Percentiles rank a stretch among this genome's conserved stretches.
Evolutionary conservation across 2,797 vertebrate genomes (phyloP).

Genomic region (Phyllotis vaccarum): DNA sequence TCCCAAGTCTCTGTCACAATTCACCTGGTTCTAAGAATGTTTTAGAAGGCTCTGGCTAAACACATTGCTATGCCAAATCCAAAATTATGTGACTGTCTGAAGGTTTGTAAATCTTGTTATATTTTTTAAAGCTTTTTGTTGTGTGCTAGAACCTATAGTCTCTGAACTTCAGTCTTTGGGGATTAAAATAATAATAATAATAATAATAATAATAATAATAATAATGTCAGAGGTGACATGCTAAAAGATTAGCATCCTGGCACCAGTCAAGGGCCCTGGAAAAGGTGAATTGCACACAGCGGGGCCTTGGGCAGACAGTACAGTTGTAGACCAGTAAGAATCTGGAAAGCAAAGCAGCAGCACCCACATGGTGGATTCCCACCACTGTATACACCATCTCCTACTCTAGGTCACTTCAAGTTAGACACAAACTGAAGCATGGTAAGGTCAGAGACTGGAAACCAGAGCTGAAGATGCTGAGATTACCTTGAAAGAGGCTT

Average conservation of each 20-base stretch:
- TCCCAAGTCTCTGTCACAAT: neutral
- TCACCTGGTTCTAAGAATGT: neutral
- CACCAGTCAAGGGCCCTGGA: neutral
- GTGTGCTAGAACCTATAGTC: neutral
- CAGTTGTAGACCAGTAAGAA: neutral
- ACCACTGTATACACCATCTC: neutral
- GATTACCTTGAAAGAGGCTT: neutral
- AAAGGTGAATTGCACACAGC: neutral
- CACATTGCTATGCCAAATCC: neutral
- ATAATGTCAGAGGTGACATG: neutral
- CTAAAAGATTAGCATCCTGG: slow-evolving; percentile 11
- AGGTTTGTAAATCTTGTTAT: neutral
- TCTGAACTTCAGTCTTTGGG: neutral
- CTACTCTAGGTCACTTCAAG: neutral
- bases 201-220: too few relatives aligned
- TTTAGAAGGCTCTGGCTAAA: neutral
- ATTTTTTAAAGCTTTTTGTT: slow-evolving; percentile 24
- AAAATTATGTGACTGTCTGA: neutral
- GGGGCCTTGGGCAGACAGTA: neutral
- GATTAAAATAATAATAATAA: neutral
- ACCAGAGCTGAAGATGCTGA: neutral
- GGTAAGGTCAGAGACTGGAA: neutral
- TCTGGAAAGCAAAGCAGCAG: neutral
- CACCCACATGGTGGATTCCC: neutral
- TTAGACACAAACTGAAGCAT: neutral